Conservation (phyloP, 1,140 invertebrate genomes). For the Paraescarpia echinospica region DNA sequence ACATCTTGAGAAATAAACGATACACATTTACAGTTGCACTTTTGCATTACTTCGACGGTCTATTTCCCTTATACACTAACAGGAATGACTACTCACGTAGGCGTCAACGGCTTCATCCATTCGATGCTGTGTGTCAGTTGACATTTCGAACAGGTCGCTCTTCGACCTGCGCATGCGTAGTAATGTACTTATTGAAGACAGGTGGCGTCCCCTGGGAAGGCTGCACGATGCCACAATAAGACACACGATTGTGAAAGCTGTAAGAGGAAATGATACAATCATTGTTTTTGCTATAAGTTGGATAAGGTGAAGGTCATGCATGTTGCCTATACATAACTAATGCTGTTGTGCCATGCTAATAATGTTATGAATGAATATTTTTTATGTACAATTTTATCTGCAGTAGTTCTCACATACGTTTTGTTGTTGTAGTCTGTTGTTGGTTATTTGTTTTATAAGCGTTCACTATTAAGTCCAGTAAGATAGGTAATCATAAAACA, state of each 20-base stretch:
- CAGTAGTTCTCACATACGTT: too few relatives aligned
- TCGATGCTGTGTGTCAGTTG: neutral
- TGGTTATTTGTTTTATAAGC: neutral
- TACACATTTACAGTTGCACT: too few relatives aligned
- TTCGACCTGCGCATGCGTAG: neutral
- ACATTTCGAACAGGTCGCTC: neutral
- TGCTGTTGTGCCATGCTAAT: neutral
- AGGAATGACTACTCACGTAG: neutral
- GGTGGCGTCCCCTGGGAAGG: neutral
- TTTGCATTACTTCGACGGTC: too few relatives aligned
- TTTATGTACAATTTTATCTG: too few relatives aligned
- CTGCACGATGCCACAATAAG: neutral
- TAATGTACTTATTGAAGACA: neutral
- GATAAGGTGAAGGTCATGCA: neutral
- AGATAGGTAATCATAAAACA: too few relatives aligned
- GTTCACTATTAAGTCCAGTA: too few relatives aligned
- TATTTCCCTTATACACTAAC: too few relatives aligned
- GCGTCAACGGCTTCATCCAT: neutral
- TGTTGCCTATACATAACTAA: neutral
- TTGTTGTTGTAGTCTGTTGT: neutral
- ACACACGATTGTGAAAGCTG: neutral
- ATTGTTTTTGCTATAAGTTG: neutral
- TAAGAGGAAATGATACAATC: neutral
- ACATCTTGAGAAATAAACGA: too few relatives aligned
- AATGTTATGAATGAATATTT: too few relatives aligned